Conservation (phyloP, 2,113 vertebrate species). For the Dolichotis patagonum region DNA sequence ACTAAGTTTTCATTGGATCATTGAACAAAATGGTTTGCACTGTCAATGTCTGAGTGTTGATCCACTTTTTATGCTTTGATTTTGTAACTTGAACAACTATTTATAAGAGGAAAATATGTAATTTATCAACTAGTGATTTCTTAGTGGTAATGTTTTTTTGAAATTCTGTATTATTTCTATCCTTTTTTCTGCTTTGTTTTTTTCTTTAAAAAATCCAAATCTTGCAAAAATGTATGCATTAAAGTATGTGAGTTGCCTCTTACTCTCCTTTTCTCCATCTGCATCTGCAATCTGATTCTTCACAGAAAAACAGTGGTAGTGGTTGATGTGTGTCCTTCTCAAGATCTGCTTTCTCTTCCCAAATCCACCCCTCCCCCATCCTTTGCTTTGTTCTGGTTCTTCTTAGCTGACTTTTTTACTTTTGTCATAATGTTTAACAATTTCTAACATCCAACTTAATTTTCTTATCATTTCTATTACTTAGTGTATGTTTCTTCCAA, state of each 20-base stretch:
- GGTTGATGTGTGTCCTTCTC: neutral
- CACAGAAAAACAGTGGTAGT: neutral
- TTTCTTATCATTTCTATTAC: neutral
- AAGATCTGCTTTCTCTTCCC: neutral
- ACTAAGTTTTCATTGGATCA: too few relatives aligned
- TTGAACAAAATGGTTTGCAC: too few relatives aligned
- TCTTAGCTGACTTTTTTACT: neutral
- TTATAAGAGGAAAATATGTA: too few relatives aligned
- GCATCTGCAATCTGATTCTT: neutral
- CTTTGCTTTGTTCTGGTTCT: neutral
- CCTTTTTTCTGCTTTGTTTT: too few relatives aligned
- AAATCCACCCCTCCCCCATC: too few relatives aligned
- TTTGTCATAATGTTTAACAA: neutral
- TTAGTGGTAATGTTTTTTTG: too few relatives aligned
- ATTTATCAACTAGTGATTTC: too few relatives aligned
- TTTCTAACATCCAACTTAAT: neutral
- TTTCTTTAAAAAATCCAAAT: neutral
- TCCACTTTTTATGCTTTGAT: too few relatives aligned
- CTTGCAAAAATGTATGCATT: neutral
- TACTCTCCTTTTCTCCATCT: neutral
- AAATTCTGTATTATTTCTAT: too few relatives aligned
- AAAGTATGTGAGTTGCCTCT: neutral
- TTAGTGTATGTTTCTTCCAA: neutral
- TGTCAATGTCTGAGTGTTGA: too few relatives aligned
- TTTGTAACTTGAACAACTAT: too few relatives aligned